Evolutionary conservation across 2,888 invertebrate genomes (phyloP).

Genomic region (Biston stratarius): DNA sequence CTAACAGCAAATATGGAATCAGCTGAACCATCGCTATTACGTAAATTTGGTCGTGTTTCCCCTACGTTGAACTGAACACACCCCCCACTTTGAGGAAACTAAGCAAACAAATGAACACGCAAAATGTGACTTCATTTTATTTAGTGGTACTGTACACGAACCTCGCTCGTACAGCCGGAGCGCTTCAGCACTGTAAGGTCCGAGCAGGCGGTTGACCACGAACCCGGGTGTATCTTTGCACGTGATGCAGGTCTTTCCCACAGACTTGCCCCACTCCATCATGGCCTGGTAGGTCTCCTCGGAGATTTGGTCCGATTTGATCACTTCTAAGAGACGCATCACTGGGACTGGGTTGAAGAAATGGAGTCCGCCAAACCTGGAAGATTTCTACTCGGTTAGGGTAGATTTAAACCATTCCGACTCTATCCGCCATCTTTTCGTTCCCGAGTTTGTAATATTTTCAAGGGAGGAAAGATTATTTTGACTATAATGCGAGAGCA

Average conservation of each 20-base stretch:
- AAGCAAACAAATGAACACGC: no score
- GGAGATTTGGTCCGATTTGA: constrained; percentile 91
- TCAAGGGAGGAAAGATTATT: no score
- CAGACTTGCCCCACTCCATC: constrained; percentile 92
- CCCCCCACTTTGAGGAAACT: no score
- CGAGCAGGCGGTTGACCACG: constrained; percentile 94
- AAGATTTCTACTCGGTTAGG: not conserved
- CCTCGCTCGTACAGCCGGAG: constrained; percentile 93
- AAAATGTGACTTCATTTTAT: not conserved
- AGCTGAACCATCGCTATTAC: no score
- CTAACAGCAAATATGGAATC: no score
- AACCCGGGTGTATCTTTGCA: constrained; percentile 98
- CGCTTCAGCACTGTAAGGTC: constrained; percentile 95
- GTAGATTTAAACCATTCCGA: no score
- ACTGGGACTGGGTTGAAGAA: constrained; percentile 97
- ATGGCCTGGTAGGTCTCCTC: constrained; percentile 91
- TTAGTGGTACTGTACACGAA: constrained; percentile 49
- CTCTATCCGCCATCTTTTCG: no score
- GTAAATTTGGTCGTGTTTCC: no score
- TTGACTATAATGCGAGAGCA: no score
- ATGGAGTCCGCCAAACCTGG: constrained; percentile 93
- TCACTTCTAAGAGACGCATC: constrained; percentile 95
- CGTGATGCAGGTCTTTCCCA: constrained; percentile 94
- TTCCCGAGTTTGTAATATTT: no score
- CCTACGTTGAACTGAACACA: no score